phyloP scores from a whole-genome alignment of 2,113 vertebrate species.

The Hemiscyllium ocellatum region DNA sequence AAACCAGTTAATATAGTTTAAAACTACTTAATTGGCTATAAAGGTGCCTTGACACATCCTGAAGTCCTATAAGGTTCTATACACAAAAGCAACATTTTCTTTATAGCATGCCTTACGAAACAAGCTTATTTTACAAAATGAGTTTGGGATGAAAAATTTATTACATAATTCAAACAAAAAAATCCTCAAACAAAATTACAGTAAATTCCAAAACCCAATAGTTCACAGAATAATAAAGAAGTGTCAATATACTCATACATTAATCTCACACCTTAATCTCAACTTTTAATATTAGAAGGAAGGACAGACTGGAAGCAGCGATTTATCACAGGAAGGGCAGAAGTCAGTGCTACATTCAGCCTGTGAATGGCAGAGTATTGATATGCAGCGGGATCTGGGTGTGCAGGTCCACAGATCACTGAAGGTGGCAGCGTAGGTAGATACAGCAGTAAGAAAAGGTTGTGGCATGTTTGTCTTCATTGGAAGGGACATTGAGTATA shows the following conservation, averaged over 20 bases:
- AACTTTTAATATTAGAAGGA: neutral
- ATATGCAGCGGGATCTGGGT: too few relatives aligned
- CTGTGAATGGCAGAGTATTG: too few relatives aligned
- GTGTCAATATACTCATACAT: neutral
- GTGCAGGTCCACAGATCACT: too few relatives aligned
- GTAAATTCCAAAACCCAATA: neutral
- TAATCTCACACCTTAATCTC: too few relatives aligned
- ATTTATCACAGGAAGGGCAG: neutral
- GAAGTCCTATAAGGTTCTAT: neutral
- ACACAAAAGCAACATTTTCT: neutral
- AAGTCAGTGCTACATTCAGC: too few relatives aligned
- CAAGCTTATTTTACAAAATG: neutral
- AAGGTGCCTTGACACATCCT: neutral
- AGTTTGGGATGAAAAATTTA: neutral
- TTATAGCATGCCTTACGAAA: neutral
- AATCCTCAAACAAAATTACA: neutral
- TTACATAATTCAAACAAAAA: too few relatives aligned
- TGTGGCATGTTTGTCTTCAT: too few relatives aligned
- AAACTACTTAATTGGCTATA: neutral
- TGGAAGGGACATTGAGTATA: too few relatives aligned
- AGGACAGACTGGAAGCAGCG: neutral
- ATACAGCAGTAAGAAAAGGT: too few relatives aligned
- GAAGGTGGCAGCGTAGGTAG: too few relatives aligned
- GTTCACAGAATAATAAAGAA: neutral
- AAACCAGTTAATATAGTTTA: neutral